Percentiles rank a stretch among this genome's conserved stretches.
Evolutionary conservation across 2,113 vertebrate genomes (phyloP).

Genomic region (Columbina picui): DNA sequence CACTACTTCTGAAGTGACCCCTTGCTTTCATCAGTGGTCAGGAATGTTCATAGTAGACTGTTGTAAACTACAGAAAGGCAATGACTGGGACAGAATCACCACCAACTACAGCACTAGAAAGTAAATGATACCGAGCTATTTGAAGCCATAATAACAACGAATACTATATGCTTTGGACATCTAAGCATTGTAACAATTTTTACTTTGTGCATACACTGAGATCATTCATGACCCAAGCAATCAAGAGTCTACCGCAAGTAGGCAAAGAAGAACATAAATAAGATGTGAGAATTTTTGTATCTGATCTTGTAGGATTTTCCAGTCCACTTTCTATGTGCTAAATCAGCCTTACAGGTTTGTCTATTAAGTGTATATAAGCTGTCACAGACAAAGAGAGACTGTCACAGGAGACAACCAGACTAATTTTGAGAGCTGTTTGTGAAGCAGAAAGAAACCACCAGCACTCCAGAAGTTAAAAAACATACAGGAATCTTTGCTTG

Average conservation of each 20-base stretch:
- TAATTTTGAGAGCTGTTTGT: neutral
- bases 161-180: neutral
- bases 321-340: neutral
- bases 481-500: neutral
- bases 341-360: neutral
- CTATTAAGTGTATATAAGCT: neutral
- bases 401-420: neutral
- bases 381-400: neutral
- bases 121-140: neutral
- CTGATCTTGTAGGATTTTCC: neutral
- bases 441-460: neutral
- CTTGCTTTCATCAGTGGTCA: neutral
- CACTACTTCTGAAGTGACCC: neutral
- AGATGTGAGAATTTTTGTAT: neutral
- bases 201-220: neutral
- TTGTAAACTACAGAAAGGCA: neutral
- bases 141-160: neutral
- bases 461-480: neutral
- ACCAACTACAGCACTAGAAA: neutral
- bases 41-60: neutral
- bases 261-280: neutral
- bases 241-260: neutral
- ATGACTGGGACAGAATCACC: neutral
- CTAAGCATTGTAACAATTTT: neutral
- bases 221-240: neutral